Evolutionary conservation across 2,797 vertebrate species (phyloP).

Genomic region (Etheostoma perlongum): DNA sequence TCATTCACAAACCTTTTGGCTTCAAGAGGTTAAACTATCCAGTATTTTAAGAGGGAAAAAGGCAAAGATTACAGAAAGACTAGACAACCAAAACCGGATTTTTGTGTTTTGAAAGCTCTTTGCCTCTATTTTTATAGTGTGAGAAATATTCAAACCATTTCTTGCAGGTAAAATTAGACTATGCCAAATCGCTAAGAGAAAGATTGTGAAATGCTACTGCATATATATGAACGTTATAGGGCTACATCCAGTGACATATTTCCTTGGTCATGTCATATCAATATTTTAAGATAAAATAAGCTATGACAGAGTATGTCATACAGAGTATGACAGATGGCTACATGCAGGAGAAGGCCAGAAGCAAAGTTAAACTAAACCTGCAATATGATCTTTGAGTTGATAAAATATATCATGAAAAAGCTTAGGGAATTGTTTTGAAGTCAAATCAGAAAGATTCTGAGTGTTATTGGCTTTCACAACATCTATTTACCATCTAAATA

Average conservation of each 20-base stretch:
- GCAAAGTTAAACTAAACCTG: slow-evolving; percentile 5
- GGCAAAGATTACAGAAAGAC: background rate
- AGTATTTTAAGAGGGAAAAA: slow-evolving; percentile 1
- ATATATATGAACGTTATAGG: background rate
- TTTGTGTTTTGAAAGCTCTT: background rate
- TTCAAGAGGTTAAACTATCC: background rate
- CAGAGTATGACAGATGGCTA: background rate
- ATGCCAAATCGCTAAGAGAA: background rate
- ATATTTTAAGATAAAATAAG: slow-evolving; percentile 8
- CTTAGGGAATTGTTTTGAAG: background rate
- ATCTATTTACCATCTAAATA: background rate
- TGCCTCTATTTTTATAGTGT: background rate
- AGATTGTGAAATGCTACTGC: background rate
- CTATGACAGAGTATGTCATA: background rate
- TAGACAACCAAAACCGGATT: background rate
- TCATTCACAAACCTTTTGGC: background rate
- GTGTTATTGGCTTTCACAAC: background rate
- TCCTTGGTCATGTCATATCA: background rate
- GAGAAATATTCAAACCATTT: background rate
- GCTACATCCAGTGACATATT: slow-evolving; percentile 1
- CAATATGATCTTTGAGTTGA: slow-evolving; percentile 5
- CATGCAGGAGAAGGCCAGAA: background rate
- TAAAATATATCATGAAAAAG: background rate
- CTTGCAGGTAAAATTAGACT: background rate
- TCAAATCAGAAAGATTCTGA: background rate